Conservation (phyloP, 2,888 invertebrate genomes). For the Eutolmus rufibarbis region DNA sequence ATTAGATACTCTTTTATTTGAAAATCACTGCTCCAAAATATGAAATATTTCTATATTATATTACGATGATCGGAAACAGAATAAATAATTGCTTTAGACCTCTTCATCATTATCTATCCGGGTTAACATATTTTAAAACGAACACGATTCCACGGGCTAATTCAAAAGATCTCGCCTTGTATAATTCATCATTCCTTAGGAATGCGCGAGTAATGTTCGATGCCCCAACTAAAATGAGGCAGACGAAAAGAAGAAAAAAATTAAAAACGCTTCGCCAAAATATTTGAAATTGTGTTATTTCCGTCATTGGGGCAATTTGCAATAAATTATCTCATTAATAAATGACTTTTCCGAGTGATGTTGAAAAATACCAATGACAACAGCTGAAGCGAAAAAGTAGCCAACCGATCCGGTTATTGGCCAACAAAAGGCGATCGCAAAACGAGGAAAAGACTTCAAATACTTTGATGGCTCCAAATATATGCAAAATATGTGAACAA, state of each 20-base stretch:
- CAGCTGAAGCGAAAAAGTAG: not conserved
- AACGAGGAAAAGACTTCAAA: not conserved
- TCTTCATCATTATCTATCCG: not conserved
- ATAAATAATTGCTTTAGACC: not conserved
- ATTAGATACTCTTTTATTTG: not conserved
- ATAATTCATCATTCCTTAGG: not conserved
- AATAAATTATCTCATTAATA: conserved; percentile 1
- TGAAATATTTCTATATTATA: not conserved
- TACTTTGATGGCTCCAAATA: not conserved
- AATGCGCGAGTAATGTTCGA: not conserved
- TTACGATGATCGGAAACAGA: not conserved
- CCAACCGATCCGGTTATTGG: not conserved
- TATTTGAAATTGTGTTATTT: not conserved
- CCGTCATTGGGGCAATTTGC: not conserved
- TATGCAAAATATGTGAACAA: conserved; percentile 23
- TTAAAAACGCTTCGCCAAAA: not conserved
- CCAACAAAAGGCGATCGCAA: not conserved
- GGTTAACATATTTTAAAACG: not conserved
- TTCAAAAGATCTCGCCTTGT: not conserved
- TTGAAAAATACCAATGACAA: conserved; percentile 19
- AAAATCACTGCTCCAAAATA: no score
- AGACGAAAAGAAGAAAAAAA: not conserved
- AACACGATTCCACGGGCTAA: not conserved
- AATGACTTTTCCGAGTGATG: not conserved
- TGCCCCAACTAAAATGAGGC: not conserved